These are phyloP conservation scores for Crocidura indochinensis DNA, from an alignment of 2,797 vertebrate genomes.

Conservation along the genomic window DNA sequence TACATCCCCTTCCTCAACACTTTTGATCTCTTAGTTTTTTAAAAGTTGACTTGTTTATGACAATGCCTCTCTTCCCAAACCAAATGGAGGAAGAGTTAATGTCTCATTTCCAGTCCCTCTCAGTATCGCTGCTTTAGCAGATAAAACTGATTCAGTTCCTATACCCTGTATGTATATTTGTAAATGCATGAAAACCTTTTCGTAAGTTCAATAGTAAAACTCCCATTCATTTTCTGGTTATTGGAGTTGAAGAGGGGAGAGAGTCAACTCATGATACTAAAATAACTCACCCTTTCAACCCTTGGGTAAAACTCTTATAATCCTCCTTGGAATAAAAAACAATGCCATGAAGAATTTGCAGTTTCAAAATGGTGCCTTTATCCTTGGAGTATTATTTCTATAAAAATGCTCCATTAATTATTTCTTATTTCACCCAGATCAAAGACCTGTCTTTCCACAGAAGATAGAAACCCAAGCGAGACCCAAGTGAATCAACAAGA, in stretches of 20 bases:
- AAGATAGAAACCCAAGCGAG: conserved; percentile 29
- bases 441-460: not conserved
- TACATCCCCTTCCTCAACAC: not conserved
- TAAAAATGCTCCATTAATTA: not conserved
- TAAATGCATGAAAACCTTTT: conserved; percentile 30
- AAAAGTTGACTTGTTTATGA: conserved; percentile 6
- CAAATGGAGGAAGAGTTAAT: conserved; percentile 9
- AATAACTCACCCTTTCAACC: conserved; percentile 40
- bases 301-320: conserved; percentile 8
- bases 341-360: not conserved
- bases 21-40: not conserved
- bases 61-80: not conserved
- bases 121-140: not conserved
- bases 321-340: conserved; percentile 21
- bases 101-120: not conserved
- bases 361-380: conserved; percentile 38
- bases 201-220: conserved; percentile 7
- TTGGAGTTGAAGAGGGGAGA: not conserved
- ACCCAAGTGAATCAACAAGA: not conserved
- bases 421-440: not conserved
- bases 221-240: conserved; percentile 24
- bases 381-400: conserved; percentile 44
- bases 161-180: not conserved
- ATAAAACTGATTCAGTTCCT: not conserved
- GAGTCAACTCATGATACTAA: not conserved